These are phyloP conservation scores for Notarius lentiginosus DNA, from an alignment of 2,113 vertebrate species.

Conservation along the genomic window DNA sequence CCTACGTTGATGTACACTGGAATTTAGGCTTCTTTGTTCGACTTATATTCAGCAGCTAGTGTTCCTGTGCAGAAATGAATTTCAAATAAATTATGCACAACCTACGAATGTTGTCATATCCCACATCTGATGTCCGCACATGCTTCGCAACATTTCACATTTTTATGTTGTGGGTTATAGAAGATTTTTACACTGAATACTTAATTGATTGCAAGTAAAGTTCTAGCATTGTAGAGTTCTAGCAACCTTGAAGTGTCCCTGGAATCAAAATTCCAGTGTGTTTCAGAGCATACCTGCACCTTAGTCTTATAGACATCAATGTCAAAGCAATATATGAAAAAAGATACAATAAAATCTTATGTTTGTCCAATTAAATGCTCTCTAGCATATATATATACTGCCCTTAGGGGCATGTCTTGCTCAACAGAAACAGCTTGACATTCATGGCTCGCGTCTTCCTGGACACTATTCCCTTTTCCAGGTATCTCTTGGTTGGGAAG, in stretches of 20 bases:
- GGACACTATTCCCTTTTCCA: neutral
- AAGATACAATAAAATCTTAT: neutral
- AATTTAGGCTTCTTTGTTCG: conserved; percentile 4
- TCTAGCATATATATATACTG: neutral
- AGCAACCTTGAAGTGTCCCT: neutral
- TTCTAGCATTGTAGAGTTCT: neutral
- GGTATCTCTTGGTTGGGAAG: neutral
- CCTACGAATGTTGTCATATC: neutral
- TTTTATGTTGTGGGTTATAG: neutral
- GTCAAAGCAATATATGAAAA: neutral
- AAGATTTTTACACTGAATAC: neutral
- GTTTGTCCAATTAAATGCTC: neutral
- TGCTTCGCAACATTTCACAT: neutral
- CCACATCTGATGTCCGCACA: neutral
- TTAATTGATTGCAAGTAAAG: neutral
- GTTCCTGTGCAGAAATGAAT: neutral
- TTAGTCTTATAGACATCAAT: neutral
- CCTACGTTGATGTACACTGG: conserved; percentile 18
- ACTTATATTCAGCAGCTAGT: neutral
- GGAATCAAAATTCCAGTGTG: neutral
- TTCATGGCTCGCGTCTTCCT: neutral
- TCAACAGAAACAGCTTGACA: neutral
- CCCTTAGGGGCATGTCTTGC: neutral
- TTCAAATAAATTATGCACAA: neutral
- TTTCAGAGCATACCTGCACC: too few species aligned